Percentiles rank a stretch among this genome's conserved stretches.
phyloP scores from a whole-genome alignment of 2,888 invertebrate genomes.

The Acleris cristana region DNA sequence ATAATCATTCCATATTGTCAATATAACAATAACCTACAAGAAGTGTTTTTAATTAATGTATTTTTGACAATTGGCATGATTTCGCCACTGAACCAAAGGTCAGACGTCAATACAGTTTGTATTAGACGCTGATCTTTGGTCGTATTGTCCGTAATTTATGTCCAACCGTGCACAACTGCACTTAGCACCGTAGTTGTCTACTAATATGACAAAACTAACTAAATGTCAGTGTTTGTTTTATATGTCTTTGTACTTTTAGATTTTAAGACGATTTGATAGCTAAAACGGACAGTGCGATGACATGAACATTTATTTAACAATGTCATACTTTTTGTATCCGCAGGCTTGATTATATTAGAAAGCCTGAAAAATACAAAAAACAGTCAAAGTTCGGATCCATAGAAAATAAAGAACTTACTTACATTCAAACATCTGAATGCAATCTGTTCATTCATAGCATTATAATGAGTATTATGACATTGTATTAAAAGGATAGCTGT shows the following conservation, averaged over 20 bases:
- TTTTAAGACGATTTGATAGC: neutral
- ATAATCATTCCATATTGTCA: slow-evolving; percentile 17
- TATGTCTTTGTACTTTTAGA: slow-evolving; percentile 25
- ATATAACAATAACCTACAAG: neutral
- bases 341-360: too few species aligned
- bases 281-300: neutral
- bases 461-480: too few species aligned
- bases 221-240: slow-evolving; percentile 44
- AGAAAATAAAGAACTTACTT: neutral
- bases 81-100: neutral
- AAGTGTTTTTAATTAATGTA: too few species aligned
- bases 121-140: slow-evolving; percentile 19
- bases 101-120: slow-evolving; percentile 1
- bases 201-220: slow-evolving; percentile 71
- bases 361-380: too few species aligned
- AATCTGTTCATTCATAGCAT: neutral
- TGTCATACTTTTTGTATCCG: too few species aligned
- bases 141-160: slow-evolving; percentile 23
- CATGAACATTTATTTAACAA: too few species aligned
- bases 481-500: too few species aligned
- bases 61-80: slow-evolving; percentile 23
- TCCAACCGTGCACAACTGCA: slow-evolving; percentile 59
- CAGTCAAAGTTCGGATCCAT: neutral
- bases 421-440: neutral
- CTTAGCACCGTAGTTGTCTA: slow-evolving; percentile 67